Evolutionary conservation across 2,797 vertebrate genomes (phyloP), one percentile per base, ranked within the genome.

Genomic region (Hapalemur alaotrensis): DNA sequence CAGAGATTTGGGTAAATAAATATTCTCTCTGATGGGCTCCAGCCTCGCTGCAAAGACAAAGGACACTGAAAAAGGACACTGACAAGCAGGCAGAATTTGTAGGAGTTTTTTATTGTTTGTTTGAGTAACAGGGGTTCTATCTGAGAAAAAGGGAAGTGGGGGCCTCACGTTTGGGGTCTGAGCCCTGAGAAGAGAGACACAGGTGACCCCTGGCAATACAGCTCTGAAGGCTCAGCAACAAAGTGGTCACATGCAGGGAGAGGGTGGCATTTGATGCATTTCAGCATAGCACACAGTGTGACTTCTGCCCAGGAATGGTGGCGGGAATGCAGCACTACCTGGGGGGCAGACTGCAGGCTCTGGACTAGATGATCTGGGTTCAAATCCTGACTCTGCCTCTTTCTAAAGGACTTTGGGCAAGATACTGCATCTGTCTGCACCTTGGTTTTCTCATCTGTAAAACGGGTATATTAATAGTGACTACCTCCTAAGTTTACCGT

Each of bases 401-500:
- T 92, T 70, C 85, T 61, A 18, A 91, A 38, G 76, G n/a, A 85
- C 67, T 32, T 73, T 61, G 48, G 84, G 57, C n/a, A 89, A 92
- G 54, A 69, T 10, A n/a, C 18, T 46, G 54, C 23, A 63, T 20
- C 6, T 61, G 1, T 43, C n/a, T 83, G 48, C 10, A 35, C 80
- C 79, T 90, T 22, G 25, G 32, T 94, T 95, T 93, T 59, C 41
- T 91, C 59, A 67, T 76, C 50, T 46, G 41, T 59, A 87, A 87
- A 75, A 54, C 46, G 7, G n/a, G 1, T 50, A 25, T 73, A n/a
- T 48, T 38, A 72, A 76, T 32, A 50, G 65, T 46, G 63, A 52
- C 3, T 30, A 50, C 30, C 38, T 90, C 46, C n/a, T 38, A 65
- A n/a, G 11, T 52, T 78, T 67, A 25, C 18, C 35, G 2, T 25